Evolutionary conservation across 2,797 vertebrate species (phyloP), one percentile per base, ranked within the genome.

Genomic region (Benthosema pterotum): DNA sequence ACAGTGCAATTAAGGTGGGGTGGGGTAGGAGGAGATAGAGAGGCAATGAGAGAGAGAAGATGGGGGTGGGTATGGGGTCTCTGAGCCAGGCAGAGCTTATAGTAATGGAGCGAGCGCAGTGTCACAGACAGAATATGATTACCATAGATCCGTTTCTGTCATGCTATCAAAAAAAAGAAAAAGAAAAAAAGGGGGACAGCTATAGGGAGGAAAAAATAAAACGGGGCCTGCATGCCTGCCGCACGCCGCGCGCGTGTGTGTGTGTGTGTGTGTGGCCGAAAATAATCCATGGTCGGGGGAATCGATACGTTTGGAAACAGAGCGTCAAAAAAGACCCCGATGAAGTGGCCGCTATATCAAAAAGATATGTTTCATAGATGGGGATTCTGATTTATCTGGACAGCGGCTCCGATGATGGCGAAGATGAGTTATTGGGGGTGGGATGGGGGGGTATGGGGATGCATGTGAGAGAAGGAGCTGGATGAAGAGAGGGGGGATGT

Each of bases 81-180:
- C 74, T 57, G 69, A 74, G 75, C 82, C 67, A 70, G 82, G 80
- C 69, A 66, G 77, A 70, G 71, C 65, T 78, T 77, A 75, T 80
- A 69, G 82, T 89, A 89, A 89, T 89, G 84, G 83, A 84, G 75
- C 52, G 72, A 74, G 79, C 70, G 38, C 77, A 53, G 80, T 74
- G 82, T 87, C 86, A 90, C 68, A 67, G 71, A 83, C 75, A 76
- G 84, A 91, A 92, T 91, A 86, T 84, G 86, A 91, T 93, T 93
- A 91, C 69, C 82, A 91, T 84, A 82, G 88, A 90, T 92, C 90
- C 75, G 81, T 91, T 90, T 88, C 83, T 87, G 87, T 84, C 86
- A 79, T 85, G 82, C 77, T n/a, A n/a, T n/a, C n/a, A n/a, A n/a
- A n/a, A n/a, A n/a, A n/a, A n/a, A n/a, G n/a, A n/a, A 25, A 25